phyloP scores from a whole-genome alignment of 2,797 vertebrate genomes.

The Enoplosus armatus region DNA sequence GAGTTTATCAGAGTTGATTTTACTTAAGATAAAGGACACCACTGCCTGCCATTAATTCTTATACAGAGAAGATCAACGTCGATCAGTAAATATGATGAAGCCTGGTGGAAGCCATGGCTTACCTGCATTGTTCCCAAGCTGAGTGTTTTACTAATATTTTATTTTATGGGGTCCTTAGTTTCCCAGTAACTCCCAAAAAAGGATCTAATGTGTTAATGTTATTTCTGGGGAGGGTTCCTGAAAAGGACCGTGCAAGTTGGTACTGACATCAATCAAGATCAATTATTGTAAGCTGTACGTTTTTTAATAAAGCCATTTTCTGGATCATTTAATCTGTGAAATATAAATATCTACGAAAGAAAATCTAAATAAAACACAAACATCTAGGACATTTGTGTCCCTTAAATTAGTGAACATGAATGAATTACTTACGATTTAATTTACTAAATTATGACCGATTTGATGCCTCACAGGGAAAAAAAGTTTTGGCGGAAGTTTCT shows the following conservation, averaged over 20 bases:
- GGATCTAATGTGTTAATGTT: neutral
- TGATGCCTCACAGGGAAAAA: neutral
- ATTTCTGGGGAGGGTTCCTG: constrained; percentile 21
- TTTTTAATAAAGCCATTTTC: neutral
- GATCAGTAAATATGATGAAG: constrained; percentile 1
- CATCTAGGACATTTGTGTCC: neutral
- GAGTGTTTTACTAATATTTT: constrained; percentile 15
- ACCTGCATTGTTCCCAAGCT: neutral
- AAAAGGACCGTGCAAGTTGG: neutral
- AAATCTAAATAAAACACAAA: neutral
- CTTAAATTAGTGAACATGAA: neutral
- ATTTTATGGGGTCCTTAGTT: constrained; percentile 20
- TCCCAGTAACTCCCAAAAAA: constrained; percentile 5
- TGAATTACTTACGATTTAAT: neutral
- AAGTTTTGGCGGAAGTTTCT: neutral
- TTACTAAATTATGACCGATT: neutral
- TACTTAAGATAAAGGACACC: neutral
- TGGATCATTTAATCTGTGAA: neutral
- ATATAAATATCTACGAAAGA: neutral
- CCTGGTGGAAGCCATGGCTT: constrained; percentile 13
- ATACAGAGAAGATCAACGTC: neutral
- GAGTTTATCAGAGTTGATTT: neutral
- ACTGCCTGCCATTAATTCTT: neutral
- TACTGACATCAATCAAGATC: neutral
- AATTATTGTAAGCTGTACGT: neutral